Base-by-base conservation (phyloP, 2,888 invertebrate species). In the Heterodera filipjevi region DNA sequence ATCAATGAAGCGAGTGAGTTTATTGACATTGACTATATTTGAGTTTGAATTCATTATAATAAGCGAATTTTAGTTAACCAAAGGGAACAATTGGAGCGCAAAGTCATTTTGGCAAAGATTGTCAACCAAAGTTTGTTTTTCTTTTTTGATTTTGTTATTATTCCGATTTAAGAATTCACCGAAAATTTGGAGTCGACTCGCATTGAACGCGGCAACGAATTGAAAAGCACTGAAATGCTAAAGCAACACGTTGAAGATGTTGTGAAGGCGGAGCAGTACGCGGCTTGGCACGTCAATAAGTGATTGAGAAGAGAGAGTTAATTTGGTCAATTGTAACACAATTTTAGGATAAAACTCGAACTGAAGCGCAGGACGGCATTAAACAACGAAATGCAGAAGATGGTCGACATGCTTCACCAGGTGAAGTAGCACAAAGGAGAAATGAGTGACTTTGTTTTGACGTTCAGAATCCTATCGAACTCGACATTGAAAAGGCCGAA, bases 231-330 rank as follows among this genome's bases (percentile, higher is more conserved):
- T 3, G 59, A 12, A n/a, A 59, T 59, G 59, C 27, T 59, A 27
- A 59, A 59, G 59, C 59, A 27, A 8, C 59, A 59, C 27, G n/a
- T n/a, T 59, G 59, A 59, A 2, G 59, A 59, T 8, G n/a, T 59
- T n/a, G 6, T 59, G 59, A 59, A 59, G 59, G 59, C 59, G n/a
- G 59, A 59, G 59, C 59, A 59, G 59, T 59, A 59, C 59, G 59
- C 59, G 6, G 59, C 19, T 27, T 59, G 59, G 59, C 59, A 59
- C 39, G 39, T 39, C 39, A 39, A 39, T 12, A 39, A 39, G 39
- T 39, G 12, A 39, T 10, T 39, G 39, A 39, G 39, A 6, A 12
- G 6, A 1, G 39, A 39, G 39, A 39, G n/a, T n/a, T n/a, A 39
- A 39, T 39, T 39, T 6, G 2, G 8, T 10, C 39, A 39, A 39